Evolutionary conservation across 2,797 vertebrate species (phyloP).

Genomic region (Smutsia temminckii): DNA sequence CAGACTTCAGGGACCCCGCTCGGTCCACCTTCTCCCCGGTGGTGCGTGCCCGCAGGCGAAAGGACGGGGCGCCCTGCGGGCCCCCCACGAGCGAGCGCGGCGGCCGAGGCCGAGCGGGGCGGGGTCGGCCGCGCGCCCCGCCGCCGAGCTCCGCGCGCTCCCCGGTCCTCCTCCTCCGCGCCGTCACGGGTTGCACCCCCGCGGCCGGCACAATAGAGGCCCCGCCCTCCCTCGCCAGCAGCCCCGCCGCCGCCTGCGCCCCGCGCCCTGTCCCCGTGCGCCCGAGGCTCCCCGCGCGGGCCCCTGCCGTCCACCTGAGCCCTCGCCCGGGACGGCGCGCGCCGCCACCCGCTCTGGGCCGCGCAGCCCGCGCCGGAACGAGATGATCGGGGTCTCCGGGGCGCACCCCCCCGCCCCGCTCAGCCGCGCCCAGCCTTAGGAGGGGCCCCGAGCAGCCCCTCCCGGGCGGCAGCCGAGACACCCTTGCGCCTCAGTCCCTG

Average conservation of each 20-base stretch:
- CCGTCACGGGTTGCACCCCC: too few relatives aligned
- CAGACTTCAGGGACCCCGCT: neutral
- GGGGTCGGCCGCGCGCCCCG: neutral
- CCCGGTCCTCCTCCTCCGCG: neutral
- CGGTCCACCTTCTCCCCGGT: too few relatives aligned
- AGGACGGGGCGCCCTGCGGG: too few relatives aligned
- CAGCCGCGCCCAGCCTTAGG: slow-evolving; percentile 32
- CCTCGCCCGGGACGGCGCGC: too few relatives aligned
- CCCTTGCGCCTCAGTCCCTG: neutral
- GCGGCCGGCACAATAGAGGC: neutral
- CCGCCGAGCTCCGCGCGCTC: neutral
- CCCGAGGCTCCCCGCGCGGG: slow-evolving; percentile 35
- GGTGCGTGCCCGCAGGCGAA: too few relatives aligned
- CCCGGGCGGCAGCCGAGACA: neutral
- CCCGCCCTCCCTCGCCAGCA: neutral
- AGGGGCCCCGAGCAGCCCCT: neutral
- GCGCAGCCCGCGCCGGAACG: neutral
- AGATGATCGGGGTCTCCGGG: slow-evolving; percentile 58
- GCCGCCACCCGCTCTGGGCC: too few relatives aligned
- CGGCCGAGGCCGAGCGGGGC: neutral
- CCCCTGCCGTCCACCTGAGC: neutral
- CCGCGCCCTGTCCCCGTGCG: neutral
- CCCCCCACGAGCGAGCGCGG: neutral
- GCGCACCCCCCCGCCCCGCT: neutral
- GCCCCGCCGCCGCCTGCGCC: neutral